phyloP scores from a whole-genome alignment of 1,140 invertebrate genomes.

The Aphelinus atriplicis region DNA sequence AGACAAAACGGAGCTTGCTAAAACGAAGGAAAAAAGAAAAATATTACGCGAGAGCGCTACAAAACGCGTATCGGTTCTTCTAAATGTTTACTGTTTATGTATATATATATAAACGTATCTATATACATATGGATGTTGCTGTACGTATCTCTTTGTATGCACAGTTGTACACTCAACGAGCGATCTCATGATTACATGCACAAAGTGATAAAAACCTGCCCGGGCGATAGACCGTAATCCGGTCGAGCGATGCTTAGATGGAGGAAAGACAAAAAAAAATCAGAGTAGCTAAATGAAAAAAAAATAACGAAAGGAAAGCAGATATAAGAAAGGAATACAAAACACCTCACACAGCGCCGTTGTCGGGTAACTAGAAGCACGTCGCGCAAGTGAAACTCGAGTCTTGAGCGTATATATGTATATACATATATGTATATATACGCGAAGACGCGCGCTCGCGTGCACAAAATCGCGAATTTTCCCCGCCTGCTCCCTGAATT shows the following conservation, averaged over 20 bases:
- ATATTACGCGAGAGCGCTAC: not conserved
- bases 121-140: not conserved
- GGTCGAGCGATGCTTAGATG: constrained; percentile 5
- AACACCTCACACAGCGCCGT: constrained; percentile 9
- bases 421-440: not conserved
- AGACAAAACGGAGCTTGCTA: not conserved
- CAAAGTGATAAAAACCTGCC: not conserved
- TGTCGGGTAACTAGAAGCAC: not conserved
- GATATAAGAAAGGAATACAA: not conserved
- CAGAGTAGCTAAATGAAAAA: not conserved
- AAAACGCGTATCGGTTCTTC: not conserved
- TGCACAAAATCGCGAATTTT: too few species aligned
- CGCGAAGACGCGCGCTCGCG: not conserved
- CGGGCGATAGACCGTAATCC: not conserved
- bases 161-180: not conserved
- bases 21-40: not conserved
- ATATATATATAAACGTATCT: not conserved
- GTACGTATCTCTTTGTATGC: constrained; percentile 14
- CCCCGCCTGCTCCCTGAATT: too few species aligned
- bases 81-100: not conserved
- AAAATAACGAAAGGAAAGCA: not conserved
- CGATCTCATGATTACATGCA: not conserved
- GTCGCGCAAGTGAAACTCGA: not conserved
- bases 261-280: constrained; percentile 5
- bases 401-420: not conserved